These are phyloP conservation scores for Orthosia cruda DNA, from an alignment of 2,888 invertebrate genomes.

Conservation along the genomic window DNA sequence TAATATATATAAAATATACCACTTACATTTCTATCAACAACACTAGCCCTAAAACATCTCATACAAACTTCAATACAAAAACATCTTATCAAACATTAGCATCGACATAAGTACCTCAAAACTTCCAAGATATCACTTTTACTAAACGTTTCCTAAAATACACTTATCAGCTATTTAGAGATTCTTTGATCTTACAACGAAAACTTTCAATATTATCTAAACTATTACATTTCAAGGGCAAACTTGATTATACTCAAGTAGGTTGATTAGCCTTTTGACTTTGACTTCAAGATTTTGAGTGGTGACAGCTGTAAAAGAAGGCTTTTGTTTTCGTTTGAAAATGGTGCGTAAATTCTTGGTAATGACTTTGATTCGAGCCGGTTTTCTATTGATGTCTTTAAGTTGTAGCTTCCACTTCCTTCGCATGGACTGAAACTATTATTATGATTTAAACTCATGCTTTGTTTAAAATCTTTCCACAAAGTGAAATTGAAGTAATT, in stretches of 20 bases:
- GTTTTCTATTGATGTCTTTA: background rate
- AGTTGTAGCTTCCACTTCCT: background rate
- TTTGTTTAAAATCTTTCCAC: too few relatives aligned
- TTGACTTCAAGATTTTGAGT: background rate
- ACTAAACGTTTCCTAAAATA: conserved; percentile 33
- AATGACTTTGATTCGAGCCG: background rate
- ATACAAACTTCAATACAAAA: conserved; percentile 2
- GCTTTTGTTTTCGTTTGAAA: background rate
- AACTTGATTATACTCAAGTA: conserved; percentile 14
- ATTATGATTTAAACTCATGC: background rate
- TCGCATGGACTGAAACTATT: background rate
- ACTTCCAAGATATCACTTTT: conserved; percentile 21
- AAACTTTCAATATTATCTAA: conserved; percentile 35
- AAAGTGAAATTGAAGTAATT: too few relatives aligned
- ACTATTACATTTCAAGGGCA: conserved; percentile 34
- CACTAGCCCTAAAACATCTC: background rate
- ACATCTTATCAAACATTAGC: background rate
- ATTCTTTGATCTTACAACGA: conserved; percentile 37
- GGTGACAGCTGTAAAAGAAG: conserved; percentile 15
- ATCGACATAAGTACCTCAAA: background rate
- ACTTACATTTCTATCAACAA: background rate
- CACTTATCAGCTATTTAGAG: conserved; percentile 15
- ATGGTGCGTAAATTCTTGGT: background rate
- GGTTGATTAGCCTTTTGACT: conserved; percentile 18
- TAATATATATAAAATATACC: too few relatives aligned